Evolutionary conservation across 2,797 vertebrate species (phyloP).

Genomic region (Aselliscus stoliczkanus): DNA sequence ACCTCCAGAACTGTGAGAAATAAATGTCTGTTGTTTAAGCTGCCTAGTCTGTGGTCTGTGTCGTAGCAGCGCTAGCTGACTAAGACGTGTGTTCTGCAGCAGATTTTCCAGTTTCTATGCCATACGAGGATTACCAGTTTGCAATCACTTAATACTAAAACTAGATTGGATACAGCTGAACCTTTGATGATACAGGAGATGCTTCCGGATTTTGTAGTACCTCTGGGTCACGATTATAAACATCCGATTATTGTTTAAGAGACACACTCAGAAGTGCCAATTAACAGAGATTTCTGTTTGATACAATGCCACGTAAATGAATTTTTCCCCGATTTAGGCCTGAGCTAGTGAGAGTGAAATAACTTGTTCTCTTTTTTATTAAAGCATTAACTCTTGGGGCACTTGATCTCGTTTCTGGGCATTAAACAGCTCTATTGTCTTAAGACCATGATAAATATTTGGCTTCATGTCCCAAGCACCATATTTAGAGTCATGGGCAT

Average conservation of each 20-base stretch:
- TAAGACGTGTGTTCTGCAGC: not conserved
- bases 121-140: not conserved
- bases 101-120: not conserved
- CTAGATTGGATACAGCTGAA: not conserved
- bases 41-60: too few relatives aligned
- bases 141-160: not conserved
- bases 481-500: not conserved
- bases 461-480: not conserved
- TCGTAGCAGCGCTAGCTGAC: not conserved
- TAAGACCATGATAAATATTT: not conserved
- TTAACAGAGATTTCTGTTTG: not conserved
- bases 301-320: not conserved
- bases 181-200: not conserved
- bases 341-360: not conserved
- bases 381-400: conserved; percentile 15
- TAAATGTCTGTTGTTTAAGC: not conserved
- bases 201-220: not conserved
- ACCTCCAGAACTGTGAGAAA: not conserved
- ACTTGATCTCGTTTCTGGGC: not conserved
- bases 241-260: not conserved
- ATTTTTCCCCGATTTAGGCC: not conserved
- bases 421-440: not conserved
- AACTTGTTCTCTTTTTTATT: not conserved
- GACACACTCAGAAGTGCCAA: not conserved
- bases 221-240: not conserved